These are phyloP conservation scores for Harpegnathos saltator DNA, from an alignment of 1,140 invertebrate species.

Conservation along the genomic window DNA sequence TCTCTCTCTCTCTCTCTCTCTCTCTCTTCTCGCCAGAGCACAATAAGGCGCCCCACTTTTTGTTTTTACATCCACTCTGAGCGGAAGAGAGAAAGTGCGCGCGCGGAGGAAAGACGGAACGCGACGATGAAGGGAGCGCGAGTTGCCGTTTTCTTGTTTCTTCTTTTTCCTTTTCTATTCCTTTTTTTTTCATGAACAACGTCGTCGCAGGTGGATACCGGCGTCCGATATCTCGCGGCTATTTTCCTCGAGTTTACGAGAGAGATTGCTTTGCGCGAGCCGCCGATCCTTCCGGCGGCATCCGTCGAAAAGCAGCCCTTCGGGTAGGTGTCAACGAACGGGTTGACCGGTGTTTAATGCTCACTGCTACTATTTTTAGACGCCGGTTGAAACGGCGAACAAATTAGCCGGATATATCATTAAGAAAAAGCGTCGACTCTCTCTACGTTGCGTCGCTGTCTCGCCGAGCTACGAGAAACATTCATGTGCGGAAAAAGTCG, in stretches of 20 bases:
- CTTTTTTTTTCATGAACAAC: slow-evolving; percentile 36
- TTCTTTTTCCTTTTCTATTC: neutral
- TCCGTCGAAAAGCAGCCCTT: neutral
- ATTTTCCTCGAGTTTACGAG: neutral
- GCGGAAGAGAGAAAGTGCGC: slow-evolving; percentile 1
- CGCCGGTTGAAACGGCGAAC: too few species aligned
- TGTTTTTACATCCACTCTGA: slow-evolving; percentile 74
- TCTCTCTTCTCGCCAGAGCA: slow-evolving; percentile 77
- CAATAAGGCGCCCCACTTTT: slow-evolving; percentile 86
- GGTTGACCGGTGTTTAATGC: too few species aligned
- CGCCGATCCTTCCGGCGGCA: neutral
- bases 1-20: too few species aligned
- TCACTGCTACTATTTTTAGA: too few species aligned
- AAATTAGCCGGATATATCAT: too few species aligned
- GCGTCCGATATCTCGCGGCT: slow-evolving; percentile 12
- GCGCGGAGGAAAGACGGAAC: neutral
- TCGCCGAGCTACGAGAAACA: too few species aligned
- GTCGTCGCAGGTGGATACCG: neutral
- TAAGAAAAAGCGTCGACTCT: too few species aligned
- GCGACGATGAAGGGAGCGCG: slow-evolving; percentile 1
- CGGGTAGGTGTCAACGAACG: too few species aligned
- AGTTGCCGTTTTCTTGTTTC: neutral
- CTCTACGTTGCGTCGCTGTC: too few species aligned
- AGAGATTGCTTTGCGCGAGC: neutral
- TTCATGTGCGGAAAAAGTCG: too few species aligned